Evolutionary conservation across 2,113 vertebrate genomes (phyloP), one percentile per base, ranked within the genome.

Genomic region (Clinocottus analis): DNA sequence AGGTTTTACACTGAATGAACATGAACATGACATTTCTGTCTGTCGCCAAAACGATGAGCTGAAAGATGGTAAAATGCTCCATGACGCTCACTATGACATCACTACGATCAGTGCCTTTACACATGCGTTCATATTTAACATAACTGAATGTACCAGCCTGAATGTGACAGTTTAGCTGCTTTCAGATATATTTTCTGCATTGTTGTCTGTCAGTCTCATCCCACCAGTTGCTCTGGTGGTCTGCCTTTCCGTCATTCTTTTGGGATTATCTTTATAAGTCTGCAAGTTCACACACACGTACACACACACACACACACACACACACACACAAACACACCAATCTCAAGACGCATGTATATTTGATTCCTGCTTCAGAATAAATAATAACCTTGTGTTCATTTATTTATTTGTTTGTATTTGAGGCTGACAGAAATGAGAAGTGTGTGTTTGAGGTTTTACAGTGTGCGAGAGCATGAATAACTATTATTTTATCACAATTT

Each of bases 391-490:
- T 89, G 76, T 92, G 84, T 90, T 92, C 64, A 92, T 88, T 93
- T 92, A 92, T 93, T 93, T 92, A 93, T 91, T 87, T 93, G 91
- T 93, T 93, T 92, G 89, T 92, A 88, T 93, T 92, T 88, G 83
- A 90, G 77, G 67, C 82, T 76, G 88, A 83, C 82, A 87, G 86
- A 82, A 82, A 72, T 72, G 64, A 70, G 79, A 64, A 63, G 78
- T 81, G 78, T 77, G 71, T 64, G 53, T 80, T 7, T 72, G 25
- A 68, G 68, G 10, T 11, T 9, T 27, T 49, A 80, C 4, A 65
- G 31, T 77, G 68, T 47, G 67, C 35, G 62, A 51, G 60, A 12
- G 47, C 43, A 33, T 49, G 39, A 59, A 82, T 62, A 70, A 43
- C n/a, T n/a, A 43, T 25, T 56, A 25, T 63, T 88, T 83, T 80